phyloP scores from a whole-genome alignment of 2,888 invertebrate species.

The Gastrophysa polygoni region DNA sequence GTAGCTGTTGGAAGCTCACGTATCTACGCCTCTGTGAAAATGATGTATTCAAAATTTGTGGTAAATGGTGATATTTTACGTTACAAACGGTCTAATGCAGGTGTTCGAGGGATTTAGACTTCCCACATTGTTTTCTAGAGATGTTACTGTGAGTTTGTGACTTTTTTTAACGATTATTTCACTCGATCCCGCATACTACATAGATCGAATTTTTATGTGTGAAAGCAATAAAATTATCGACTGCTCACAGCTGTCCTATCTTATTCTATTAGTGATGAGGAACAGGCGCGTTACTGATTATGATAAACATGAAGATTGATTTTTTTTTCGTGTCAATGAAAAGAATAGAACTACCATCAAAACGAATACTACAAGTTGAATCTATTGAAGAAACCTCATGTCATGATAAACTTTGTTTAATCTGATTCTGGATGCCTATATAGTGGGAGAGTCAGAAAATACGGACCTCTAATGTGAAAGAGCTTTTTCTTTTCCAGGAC shows the following conservation, averaged over 20 bases:
- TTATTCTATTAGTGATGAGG: background rate
- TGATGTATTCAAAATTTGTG: background rate
- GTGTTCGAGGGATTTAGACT: background rate
- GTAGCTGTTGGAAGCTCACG: background rate
- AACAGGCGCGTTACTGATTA: background rate
- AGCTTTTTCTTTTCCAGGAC: no score
- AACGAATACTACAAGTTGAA: no score
- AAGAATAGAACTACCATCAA: no score
- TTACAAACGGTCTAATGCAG: background rate
- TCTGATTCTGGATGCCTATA: no score
- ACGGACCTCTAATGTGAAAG: no score
- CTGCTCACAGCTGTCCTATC: background rate
- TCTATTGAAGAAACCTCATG: no score
- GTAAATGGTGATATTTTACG: background rate
- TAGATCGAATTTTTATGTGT: background rate
- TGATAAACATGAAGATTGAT: background rate
- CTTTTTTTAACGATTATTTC: background rate
- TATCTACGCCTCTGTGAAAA: background rate
- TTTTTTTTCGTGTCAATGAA: background rate
- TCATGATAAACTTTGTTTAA: no score
- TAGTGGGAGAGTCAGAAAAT: no score
- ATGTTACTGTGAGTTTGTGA: background rate
- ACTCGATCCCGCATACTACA: background rate
- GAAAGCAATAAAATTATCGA: background rate
- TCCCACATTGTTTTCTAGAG: background rate